Conservation (phyloP, 2,113 vertebrate species). For the Stercorarius parasiticus region DNA sequence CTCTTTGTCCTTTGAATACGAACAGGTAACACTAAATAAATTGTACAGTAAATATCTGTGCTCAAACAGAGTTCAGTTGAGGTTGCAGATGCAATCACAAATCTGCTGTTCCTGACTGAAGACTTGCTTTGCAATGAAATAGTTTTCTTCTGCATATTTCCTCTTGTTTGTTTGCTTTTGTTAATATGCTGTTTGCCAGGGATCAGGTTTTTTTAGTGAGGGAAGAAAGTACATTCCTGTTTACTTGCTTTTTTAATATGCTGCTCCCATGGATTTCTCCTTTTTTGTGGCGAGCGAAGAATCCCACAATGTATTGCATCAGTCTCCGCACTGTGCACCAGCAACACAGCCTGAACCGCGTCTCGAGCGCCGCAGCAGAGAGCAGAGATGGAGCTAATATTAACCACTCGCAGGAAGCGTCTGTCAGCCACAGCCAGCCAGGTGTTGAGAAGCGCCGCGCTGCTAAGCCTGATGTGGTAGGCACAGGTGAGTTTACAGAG, state of each 20-base stretch:
- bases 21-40: neutral
- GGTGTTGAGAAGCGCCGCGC: neutral
- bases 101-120: neutral
- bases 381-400: neutral
- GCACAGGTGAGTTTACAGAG: conserved; percentile 19
- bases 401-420: neutral
- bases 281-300: neutral
- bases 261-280: neutral
- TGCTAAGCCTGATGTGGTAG: conserved; percentile 38
- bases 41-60: neutral
- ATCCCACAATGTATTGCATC: neutral
- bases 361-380: rapidly evolving
- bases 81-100: neutral
- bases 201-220: neutral
- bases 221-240: neutral
- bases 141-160: neutral
- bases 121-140: neutral
- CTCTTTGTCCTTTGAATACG: neutral
- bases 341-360: neutral
- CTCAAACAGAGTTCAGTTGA: neutral
- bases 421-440: neutral
- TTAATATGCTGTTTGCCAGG: neutral
- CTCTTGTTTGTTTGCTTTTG: neutral
- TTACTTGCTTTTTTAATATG: neutral
- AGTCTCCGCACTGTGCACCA: neutral